Evolutionary conservation across 2,113 vertebrate species (phyloP).

Genomic region (Cardinalis cardinalis): DNA sequence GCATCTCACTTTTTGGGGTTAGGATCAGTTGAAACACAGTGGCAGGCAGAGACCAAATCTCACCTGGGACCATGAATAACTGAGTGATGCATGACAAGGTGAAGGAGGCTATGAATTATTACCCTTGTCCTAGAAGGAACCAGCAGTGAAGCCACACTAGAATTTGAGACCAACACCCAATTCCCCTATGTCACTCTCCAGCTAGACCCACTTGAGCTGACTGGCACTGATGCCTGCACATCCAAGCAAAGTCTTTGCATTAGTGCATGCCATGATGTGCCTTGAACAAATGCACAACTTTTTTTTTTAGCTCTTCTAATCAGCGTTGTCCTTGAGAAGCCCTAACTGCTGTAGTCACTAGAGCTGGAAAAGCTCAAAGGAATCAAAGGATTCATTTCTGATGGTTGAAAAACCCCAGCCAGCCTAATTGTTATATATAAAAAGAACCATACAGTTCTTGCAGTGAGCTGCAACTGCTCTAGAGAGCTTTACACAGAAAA

Average conservation of each 20-base stretch:
- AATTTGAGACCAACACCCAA: neutral
- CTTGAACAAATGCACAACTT: neutral
- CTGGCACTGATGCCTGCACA: neutral
- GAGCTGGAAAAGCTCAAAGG: neutral
- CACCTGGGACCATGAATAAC: rapidly evolving
- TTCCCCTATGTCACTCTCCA: rapidly evolving
- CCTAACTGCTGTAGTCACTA: neutral
- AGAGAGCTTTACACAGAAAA: neutral
- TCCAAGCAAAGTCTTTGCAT: neutral
- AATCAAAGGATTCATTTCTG: neutral
- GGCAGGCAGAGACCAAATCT: neutral
- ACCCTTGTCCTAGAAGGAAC: neutral
- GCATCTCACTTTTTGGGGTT: neutral
- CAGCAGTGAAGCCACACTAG: neutral
- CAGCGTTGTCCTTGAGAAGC: neutral
- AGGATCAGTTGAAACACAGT: neutral
- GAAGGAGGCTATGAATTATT: neutral
- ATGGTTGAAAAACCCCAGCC: neutral
- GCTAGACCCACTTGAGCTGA: neutral
- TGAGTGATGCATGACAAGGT: rapidly evolving
- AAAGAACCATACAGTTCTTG: neutral
- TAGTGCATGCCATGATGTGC: neutral
- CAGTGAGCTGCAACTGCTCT: neutral
- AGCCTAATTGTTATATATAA: neutral
- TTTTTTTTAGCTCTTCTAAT: neutral